These are phyloP conservation scores for Paralichthys olivaceus DNA, from an alignment of 2,113 vertebrate genomes.

Conservation along the genomic window DNA sequence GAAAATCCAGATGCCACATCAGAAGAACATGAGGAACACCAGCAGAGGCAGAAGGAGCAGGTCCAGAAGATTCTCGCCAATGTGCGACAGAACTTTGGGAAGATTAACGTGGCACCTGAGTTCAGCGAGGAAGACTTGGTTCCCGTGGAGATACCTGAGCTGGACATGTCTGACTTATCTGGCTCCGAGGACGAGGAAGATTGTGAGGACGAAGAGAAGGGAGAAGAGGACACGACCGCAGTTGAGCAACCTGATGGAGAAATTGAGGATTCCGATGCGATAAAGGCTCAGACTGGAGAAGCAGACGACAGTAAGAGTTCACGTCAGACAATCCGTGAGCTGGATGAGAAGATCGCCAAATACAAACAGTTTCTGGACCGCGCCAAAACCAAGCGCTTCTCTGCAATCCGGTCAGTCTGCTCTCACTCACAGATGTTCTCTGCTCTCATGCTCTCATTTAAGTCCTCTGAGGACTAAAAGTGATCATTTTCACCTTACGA, in stretches of 20 bases:
- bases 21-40: conserved; percentile 39
- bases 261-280: conserved; percentile 8
- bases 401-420: conserved; percentile 89
- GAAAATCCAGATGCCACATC: conserved; percentile 14
- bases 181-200: conserved; percentile 82
- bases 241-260: conserved; percentile 31
- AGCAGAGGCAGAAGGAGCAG: conserved; percentile 67
- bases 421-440: conserved; percentile 15
- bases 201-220: conserved; percentile 59
- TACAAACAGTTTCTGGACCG: conserved; percentile 94
- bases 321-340: conserved; percentile 82
- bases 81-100: conserved; percentile 94
- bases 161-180: conserved; percentile 79
- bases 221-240: conserved; percentile 49
- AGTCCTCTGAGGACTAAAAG: conserved; percentile 5
- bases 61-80: conserved; percentile 86
- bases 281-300: conserved; percentile 23
- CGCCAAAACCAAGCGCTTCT: conserved; percentile 95
- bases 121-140: conserved; percentile 93
- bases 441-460: not conserved
- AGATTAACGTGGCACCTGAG: conserved; percentile 91
- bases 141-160: conserved; percentile 89
- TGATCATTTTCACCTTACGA: conserved; percentile 25
- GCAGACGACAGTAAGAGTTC: conserved; percentile 64
- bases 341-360: conserved; percentile 95